These are phyloP conservation scores for Ylistrum balloti DNA, from an alignment of 1,140 invertebrate species.

Conservation along the genomic window DNA sequence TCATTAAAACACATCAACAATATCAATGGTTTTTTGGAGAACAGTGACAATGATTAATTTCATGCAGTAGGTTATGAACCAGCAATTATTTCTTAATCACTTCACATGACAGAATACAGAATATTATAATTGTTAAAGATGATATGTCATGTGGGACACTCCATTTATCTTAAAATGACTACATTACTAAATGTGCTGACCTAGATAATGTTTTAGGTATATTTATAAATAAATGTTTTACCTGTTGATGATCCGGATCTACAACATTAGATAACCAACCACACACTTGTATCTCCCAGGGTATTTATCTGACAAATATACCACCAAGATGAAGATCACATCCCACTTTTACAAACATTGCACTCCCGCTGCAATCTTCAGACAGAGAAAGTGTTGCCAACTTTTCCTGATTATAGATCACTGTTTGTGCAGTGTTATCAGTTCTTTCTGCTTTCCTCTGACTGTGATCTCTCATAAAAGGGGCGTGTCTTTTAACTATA, in stretches of 20 bases:
- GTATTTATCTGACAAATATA: not conserved
- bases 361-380: not conserved
- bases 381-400: not conserved
- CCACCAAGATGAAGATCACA: not conserved
- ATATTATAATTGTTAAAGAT: no score
- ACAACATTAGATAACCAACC: not conserved
- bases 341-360: not conserved
- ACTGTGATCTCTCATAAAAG: not conserved
- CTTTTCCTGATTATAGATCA: conserved; percentile 4
- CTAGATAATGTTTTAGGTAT: no score
- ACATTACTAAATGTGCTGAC: no score
- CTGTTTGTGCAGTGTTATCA: not conserved
- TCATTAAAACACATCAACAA: no score
- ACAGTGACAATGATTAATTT: no score
- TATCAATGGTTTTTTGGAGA: no score
- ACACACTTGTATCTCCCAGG: not conserved
- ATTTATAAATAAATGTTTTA: not conserved
- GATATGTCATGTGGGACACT: no score
- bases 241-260: not conserved
- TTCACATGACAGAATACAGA: no score
- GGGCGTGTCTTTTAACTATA: conserved; percentile 6
- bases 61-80: no score
- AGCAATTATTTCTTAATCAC: no score
- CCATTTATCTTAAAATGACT: no score
- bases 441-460: not conserved